Evolutionary conservation across 2,113 vertebrate genomes (phyloP).

Genomic region (Oncorhynchus mykiss): DNA sequence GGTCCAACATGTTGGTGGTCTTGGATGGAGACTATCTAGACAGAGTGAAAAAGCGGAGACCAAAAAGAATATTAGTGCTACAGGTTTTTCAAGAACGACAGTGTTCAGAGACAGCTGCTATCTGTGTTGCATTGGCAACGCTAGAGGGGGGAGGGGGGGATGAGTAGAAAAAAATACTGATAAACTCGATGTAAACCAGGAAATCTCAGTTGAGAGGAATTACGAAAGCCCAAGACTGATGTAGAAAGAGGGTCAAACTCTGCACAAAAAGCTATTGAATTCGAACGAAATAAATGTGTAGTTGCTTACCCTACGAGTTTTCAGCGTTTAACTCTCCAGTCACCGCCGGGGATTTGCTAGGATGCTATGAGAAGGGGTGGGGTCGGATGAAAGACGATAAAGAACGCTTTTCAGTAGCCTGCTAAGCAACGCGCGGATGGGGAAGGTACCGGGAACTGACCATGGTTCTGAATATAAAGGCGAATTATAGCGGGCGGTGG

Average conservation of each 20-base stretch:
- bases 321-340: constrained; percentile 73
- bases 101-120: background rate
- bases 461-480: constrained; percentile 74
- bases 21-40: constrained; percentile 11
- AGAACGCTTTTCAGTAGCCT: constrained; percentile 9
- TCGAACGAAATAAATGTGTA: constrained; percentile 59
- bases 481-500: constrained; percentile 14
- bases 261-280: constrained; percentile 53
- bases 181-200: constrained; percentile 13
- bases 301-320: constrained; percentile 69
- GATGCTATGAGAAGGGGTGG: constrained; percentile 50
- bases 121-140: constrained; percentile 6
- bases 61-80: constrained; percentile 1
- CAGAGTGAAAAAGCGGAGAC: constrained; percentile 11
- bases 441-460: constrained; percentile 68
- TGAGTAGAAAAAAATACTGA: constrained; percentile 15
- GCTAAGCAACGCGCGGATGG: background rate
- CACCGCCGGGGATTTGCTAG: constrained; percentile 55
- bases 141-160: background rate
- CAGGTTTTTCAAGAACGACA: background rate
- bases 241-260: constrained; percentile 58
- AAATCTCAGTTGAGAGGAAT: constrained; percentile 41
- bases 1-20: constrained; percentile 82
- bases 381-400: constrained; percentile 37
- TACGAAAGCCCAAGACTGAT: constrained; percentile 58